Percentiles rank a stretch among this genome's conserved stretches.
Evolutionary conservation across 2,113 vertebrate species (phyloP).

Genomic region (Nematolebias whitei): DNA sequence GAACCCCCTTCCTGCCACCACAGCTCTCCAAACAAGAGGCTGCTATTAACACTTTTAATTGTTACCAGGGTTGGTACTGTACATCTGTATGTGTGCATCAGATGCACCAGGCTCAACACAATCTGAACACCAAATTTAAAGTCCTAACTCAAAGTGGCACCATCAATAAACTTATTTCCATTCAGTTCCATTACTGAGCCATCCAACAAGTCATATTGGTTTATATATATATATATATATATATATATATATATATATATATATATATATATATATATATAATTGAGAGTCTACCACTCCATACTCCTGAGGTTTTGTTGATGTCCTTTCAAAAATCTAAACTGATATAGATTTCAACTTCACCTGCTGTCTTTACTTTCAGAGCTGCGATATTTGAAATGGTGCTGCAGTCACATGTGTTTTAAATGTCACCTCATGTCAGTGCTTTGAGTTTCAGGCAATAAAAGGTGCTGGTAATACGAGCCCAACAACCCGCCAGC

Average conservation of each 20-base stretch:
- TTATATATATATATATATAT: too few species aligned
- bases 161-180: conserved; percentile 38
- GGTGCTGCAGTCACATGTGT: conserved; percentile 41
- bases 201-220: neutral
- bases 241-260: too few species aligned
- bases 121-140: conserved; percentile 1
- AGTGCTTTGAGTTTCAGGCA: conserved; percentile 30
- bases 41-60: conserved; percentile 41
- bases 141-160: conserved; percentile 41
- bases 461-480: conserved; percentile 24
- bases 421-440: conserved; percentile 62
- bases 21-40: conserved; percentile 11
- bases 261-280: too few species aligned
- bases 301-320: conserved; percentile 29
- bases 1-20: neutral
- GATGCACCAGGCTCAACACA: neutral
- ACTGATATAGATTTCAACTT: conserved; percentile 15
- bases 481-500: conserved; percentile 40
- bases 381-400: conserved; percentile 39
- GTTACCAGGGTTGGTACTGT: neutral
- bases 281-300: neutral
- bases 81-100: conserved; percentile 38
- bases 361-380: conserved; percentile 10
- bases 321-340: conserved; percentile 33
- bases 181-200: neutral